Evolutionary conservation across 2,888 invertebrate species (phyloP), one percentile per base, ranked within the genome.

Genomic region (Cephonodes hylas): DNA sequence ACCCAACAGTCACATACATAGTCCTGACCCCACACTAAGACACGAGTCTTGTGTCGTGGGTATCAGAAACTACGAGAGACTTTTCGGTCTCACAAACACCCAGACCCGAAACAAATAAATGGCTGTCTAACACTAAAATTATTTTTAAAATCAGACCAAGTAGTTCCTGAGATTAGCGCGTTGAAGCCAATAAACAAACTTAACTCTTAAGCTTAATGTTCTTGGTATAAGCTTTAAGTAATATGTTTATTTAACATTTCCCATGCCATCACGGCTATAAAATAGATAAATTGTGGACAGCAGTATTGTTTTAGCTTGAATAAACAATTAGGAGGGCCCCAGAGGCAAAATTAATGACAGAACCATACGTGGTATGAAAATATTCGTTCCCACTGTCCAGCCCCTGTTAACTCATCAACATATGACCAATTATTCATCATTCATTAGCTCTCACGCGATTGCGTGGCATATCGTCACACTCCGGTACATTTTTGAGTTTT

Each of bases 401-500:
- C 76, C 74, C 67, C 62, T 56, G 56, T 71, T 70, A 72, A 71
- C 77, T 79, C 82, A 73, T 81, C 83, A 72, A 67, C 88, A 86
- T 79, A 78, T 85, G 87, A 60, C 42, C 42, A 72, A 81, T 85
- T 81, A 84, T 81, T 80, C 79, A 80, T 81, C 83, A 79, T 77
- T 86, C 84, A 85, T 85, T 86, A 83, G 76, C 67, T 83, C 82
- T 84, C 89, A 89, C 84, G 88, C 86, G 80, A 87, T 85, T 76
- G 84, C 87, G 78, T 85, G 87, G 80, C 76, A 81, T 78, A 75
- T 72, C 78, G 86, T 85, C 81, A 87, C 84, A 87, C 83, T 79
- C 76, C 79, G 81, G 70, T 83, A 78, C 74, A 69, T 72, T 58
- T 27, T 42, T 53, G 5, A 15, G 6, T 38, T 42, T 15, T 46